Evolutionary conservation across 2,888 invertebrate species (phyloP), one percentile per base, ranked within the genome.

Genomic region (Endomychus coccineus): DNA sequence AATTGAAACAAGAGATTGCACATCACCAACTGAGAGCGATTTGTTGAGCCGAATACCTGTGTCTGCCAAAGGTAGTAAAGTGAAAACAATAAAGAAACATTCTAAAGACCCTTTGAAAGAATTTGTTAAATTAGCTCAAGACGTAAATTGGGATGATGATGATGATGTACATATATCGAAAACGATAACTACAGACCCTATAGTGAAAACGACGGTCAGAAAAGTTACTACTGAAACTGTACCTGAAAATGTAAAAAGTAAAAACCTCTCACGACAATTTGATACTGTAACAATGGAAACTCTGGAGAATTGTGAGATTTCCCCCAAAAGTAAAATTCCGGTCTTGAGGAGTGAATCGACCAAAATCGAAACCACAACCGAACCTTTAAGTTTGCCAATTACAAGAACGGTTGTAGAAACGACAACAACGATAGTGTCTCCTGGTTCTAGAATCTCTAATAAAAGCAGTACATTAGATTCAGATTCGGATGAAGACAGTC

Each of bases 1-100:
- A 22, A 49, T 48, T 40, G 45, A 47, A 38, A 42, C 51, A 38
- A 17, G 49, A 36, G 45, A 52, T 14, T 42, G 50, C 11, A 29
- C 45, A n/a, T 52, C 56, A 2, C 53, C 52, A 3, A n/a, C n/a
- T n/a, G 62, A 62, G 11, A 51, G 50, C 19, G 63, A 64, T 25
- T 46, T 64, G 9, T 46, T 63, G 24, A 65, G 64, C 36, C 63
- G 61, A 51, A 67, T 66, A 36, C 66, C 67, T 1, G 56, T 67
- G 11, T 36, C 57, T 3, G 51, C 58, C 5, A 64, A 64, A 44
- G 66, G 63, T 21, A 56, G 61, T 11, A 68, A 68, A 58, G 56
- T 68, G 1, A 68, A 68, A 56, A 69, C 69, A 1, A 68, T 69
- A 13, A 69, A 68, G 45, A 69, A 69, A 52, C 69, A 69, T 50